Conservation (phyloP, 2,797 vertebrate species). For the Sparus aurata region DNA sequence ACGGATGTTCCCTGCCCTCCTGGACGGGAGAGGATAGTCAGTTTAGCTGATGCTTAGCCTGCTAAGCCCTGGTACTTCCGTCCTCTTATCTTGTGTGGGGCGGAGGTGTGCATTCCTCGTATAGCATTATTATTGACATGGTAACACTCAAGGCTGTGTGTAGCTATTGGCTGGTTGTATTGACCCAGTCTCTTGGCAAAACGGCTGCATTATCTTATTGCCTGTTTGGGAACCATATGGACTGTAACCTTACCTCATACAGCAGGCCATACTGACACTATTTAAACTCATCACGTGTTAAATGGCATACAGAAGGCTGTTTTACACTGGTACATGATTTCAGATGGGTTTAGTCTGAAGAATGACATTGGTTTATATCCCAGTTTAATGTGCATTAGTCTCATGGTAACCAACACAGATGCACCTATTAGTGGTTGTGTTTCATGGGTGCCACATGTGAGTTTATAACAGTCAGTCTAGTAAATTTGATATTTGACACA, state of each 20-base stretch:
- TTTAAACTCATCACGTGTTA: background rate
- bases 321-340: background rate
- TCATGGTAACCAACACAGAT: background rate
- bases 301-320: background rate
- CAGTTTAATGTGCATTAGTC: background rate
- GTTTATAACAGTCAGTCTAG: background rate
- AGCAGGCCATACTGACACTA: background rate
- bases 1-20: constrained; percentile 14
- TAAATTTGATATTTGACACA: background rate
- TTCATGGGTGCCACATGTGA: background rate
- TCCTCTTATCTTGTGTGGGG: constrained; percentile 57
- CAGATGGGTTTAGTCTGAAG: background rate
- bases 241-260: background rate
- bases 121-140: constrained; percentile 33
- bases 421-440: background rate
- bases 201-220: constrained; percentile 1
- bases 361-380: background rate
- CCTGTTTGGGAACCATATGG: constrained; percentile 17
- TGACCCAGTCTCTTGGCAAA: constrained; percentile 51
- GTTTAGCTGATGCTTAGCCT: constrained; percentile 76
- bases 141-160: constrained; percentile 24
- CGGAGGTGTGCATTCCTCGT: constrained; percentile 37
- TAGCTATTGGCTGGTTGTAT: constrained; percentile 25
- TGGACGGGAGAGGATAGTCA: constrained; percentile 40
- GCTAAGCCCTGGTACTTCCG: constrained; percentile 78